Percentiles rank a stretch among this genome's conserved stretches.
Evolutionary conservation across 2,113 vertebrate genomes (phyloP).

Genomic region (Corythaixoides concolor): DNA sequence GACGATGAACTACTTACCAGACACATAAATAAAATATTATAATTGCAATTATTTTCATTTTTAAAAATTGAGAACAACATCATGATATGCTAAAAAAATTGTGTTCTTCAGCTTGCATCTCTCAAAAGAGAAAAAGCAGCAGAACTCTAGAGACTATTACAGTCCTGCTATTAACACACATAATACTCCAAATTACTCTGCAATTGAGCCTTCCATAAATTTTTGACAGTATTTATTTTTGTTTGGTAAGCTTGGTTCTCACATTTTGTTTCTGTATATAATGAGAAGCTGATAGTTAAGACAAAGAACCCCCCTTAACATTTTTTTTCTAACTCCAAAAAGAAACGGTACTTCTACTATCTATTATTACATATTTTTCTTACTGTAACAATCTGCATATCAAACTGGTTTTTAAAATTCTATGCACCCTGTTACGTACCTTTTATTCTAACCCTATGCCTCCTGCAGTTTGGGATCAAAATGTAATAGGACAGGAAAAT

Average conservation of each 20-base stretch:
- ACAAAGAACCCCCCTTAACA: neutral
- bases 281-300: neutral
- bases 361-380: neutral
- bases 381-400: neutral
- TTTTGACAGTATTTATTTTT: neutral
- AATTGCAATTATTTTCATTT: neutral
- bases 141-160: neutral
- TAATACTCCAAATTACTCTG: neutral
- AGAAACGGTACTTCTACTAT: neutral
- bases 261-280: neutral
- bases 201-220: neutral
- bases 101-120: neutral
- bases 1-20: neutral
- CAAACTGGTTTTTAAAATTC: neutral
- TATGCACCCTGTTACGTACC: neutral
- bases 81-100: neutral
- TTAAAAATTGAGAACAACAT: neutral
- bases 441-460: neutral
- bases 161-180: neutral
- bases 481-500: fast-evolving
- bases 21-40: neutral
- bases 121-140: neutral
- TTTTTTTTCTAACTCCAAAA: neutral
- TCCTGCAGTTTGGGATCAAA: neutral
- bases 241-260: neutral